Evolutionary conservation across 2,888 invertebrate genomes (phyloP).

Genomic region (Charanyca ferruginea): DNA sequence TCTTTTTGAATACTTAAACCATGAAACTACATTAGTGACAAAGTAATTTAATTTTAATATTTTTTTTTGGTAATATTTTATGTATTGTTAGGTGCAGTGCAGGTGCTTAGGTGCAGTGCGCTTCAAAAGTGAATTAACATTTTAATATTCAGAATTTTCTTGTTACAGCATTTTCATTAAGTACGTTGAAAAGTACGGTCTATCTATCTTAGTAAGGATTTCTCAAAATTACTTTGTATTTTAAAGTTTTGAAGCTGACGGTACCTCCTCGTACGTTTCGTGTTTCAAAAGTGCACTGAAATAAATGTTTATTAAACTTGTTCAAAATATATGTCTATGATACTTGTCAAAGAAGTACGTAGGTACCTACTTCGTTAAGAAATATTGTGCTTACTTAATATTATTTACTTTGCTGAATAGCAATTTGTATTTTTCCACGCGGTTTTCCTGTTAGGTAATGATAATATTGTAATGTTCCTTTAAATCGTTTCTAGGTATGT

Average conservation of each 20-base stretch:
- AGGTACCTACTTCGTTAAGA: neutral
- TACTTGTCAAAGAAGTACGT: neutral
- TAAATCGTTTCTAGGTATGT: too few relatives aligned
- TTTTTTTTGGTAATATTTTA: constrained; percentile 27
- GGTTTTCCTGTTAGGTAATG: constrained; percentile 34
- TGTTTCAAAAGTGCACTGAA: constrained; percentile 52
- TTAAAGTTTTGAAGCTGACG: constrained; percentile 5
- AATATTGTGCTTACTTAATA: neutral
- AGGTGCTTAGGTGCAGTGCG: neutral
- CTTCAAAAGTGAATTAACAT: neutral
- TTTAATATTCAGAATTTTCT: neutral
- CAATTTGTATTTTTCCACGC: neutral
- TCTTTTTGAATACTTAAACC: constrained; percentile 15
- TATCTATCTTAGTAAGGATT: too few relatives aligned
- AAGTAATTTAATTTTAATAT: constrained; percentile 18
- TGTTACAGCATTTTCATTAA: neutral
- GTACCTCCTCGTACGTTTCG: constrained; percentile 20
- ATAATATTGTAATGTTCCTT: too few relatives aligned
- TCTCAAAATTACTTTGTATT: neutral
- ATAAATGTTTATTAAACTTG: constrained; percentile 20
- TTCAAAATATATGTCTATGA: neutral
- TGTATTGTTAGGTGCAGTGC: too few relatives aligned
- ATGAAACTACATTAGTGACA: constrained; percentile 19
- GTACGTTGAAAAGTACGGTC: too few relatives aligned
- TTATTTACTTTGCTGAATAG: neutral